Evolutionary conservation across 30 jellyfish, hydroid and myxozoan genomes (phyloP), one percentile per base, ranked within the genome.

Genomic region (Pseudorhiza aurosa): DNA sequence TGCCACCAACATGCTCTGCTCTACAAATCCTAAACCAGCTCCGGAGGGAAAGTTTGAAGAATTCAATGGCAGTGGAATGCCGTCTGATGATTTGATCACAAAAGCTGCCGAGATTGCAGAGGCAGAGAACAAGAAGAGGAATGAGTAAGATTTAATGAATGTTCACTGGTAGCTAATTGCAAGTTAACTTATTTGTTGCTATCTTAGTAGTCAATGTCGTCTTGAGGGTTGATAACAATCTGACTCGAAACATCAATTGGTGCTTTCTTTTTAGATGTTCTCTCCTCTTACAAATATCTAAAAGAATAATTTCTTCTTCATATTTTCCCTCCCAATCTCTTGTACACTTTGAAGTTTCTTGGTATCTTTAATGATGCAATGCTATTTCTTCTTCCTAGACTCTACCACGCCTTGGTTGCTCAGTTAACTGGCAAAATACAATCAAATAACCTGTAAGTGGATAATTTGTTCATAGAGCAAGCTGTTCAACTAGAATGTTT

Each of bases 361-460:
- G n/a, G n/a, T n/a, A n/a, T n/a, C n/a, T n/a, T n/a, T n/a, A n/a
- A n/a, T n/a, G n/a, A n/a, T n/a, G n/a, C n/a, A n/a, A n/a, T n/a
- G n/a, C n/a, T n/a, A n/a, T 14, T 32, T 14, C 44, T 69, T 12
- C 15, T 35, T 49, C 37, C 25, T 51, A 91, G 98, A 29, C 49
- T 65, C 1, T 83, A 91, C 44, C 45, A 65, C 46, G 42, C 43
- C 29, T 65, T 91, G 51, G 91, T 83, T n/a, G 87, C 87, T 19
- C 83, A 77, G 32, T 72, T 91, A 14, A 77, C 82, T 0, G 72
- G 55, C n/a, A 75, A 59, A 27, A 36, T 91, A 14, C 90, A 91
- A 33, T 95, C 87, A 42, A 77, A 62, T 39, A 62, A 75, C 65
- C 43, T 83, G 98, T 91, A 64, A 91, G 98, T 70, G 18, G n/a